phyloP scores from a whole-genome alignment of 64 coral and sea anemone species.

The Cladopsammia gracilis region DNA sequence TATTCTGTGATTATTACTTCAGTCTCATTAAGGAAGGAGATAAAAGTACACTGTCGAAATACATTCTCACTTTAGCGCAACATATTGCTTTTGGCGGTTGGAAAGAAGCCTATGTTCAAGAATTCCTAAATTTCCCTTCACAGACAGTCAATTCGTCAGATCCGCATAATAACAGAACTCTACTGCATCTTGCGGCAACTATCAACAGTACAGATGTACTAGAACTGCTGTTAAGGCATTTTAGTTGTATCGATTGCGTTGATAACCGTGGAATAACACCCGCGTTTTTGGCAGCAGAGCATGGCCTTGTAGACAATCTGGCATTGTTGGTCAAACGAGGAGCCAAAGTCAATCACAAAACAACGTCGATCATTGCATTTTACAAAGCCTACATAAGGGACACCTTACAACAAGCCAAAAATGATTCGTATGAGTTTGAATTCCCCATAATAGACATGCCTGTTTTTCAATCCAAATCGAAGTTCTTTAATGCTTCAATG shows the following conservation, averaged over 20 bases:
- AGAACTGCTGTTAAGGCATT: conserved; percentile 12
- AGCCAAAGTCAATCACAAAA: conserved; percentile 17
- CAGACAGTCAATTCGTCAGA: conserved; percentile 30
- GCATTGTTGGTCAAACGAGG: conserved; percentile 18
- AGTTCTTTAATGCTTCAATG: not conserved
- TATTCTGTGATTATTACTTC: conserved; percentile 53
- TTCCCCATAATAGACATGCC: not conserved
- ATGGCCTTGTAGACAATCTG: conserved; percentile 41
- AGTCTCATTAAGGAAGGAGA: conserved; percentile 17
- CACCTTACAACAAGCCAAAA: not conserved
- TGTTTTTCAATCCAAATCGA: not conserved
- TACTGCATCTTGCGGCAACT: conserved; percentile 61
- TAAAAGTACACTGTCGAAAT: not conserved
- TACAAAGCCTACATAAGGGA: not conserved
- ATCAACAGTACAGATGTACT: conserved; percentile 39
- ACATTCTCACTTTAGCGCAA: conserved; percentile 30
- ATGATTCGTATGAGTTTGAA: not conserved
- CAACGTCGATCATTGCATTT: not conserved
- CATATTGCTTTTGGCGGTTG: conserved; percentile 34
- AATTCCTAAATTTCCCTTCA: conserved; percentile 50
- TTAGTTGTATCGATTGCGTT: not conserved
- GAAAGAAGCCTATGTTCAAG: conserved; percentile 12
- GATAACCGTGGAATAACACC: conserved; percentile 54
- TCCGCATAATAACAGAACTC: not conserved
- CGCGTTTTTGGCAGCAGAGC: conserved; percentile 51